phyloP scores from a whole-genome alignment of 2,113 vertebrate species.

The Megatriorchis doriae region DNA sequence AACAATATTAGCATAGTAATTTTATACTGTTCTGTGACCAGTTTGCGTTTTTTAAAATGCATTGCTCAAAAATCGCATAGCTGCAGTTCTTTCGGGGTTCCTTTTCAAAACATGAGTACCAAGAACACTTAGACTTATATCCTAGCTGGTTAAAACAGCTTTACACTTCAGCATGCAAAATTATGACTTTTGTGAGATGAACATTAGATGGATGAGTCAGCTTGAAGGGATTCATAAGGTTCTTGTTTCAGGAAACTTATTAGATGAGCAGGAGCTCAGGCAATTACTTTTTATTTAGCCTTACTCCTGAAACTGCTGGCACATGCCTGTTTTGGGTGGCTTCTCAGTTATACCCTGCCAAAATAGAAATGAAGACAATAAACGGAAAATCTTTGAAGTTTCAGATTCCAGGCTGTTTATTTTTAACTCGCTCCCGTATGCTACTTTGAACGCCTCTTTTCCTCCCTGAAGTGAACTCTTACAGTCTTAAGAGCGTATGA shows the following conservation, averaged over 20 bases:
- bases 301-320: not conserved
- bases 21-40: not conserved
- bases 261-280: not conserved
- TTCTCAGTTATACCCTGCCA: not conserved
- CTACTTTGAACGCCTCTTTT: not conserved
- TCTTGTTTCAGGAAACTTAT: not conserved
- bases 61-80: not conserved
- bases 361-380: constrained; percentile 23
- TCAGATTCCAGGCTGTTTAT: constrained; percentile 11
- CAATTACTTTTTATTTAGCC: not conserved
- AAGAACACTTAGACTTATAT: not conserved
- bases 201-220: not conserved
- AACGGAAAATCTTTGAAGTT: constrained; percentile 44
- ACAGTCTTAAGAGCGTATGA: not conserved
- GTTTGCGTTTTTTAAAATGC: accelerated
- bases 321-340: not conserved
- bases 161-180: not conserved
- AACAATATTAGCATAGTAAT: not conserved
- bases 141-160: not conserved
- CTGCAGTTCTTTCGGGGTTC: not conserved
- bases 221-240: not conserved
- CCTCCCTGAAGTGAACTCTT: not conserved
- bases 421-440: not conserved
- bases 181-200: not conserved
- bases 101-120: not conserved